phyloP scores from a whole-genome alignment of 2,888 invertebrate genomes.

The Apotomis betuletana region DNA sequence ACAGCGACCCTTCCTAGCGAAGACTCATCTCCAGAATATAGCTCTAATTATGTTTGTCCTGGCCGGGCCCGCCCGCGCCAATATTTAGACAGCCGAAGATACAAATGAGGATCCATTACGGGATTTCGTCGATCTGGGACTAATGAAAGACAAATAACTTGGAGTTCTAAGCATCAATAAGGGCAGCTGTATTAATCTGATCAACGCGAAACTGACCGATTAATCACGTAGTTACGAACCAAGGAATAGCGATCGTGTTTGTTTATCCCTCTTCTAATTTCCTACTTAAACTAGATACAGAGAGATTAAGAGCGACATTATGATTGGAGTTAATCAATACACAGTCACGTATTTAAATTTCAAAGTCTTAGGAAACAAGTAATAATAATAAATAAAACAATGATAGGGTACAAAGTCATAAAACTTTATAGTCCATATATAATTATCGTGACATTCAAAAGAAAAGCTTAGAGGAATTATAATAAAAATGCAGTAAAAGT shows the following conservation, averaged over 20 bases:
- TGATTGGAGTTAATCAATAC: conserved; percentile 8
- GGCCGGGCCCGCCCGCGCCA: conserved; percentile 59
- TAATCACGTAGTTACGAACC: conserved; percentile 40
- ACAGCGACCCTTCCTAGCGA: conserved; percentile 35
- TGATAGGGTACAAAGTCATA: conserved; percentile 48
- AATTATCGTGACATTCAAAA: conserved; percentile 57
- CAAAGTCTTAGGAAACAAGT: conserved; percentile 16
- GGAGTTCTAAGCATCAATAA: conserved; percentile 72
- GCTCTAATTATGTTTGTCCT: conserved; percentile 72
- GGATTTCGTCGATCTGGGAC: conserved; percentile 74
- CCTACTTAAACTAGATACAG: not conserved
- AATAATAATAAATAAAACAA: conserved; percentile 44
- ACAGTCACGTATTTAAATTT: not conserved
- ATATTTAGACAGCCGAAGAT: conserved; percentile 75
- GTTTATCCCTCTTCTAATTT: conserved; percentile 24
- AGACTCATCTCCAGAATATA: conserved; percentile 56
- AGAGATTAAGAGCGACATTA: not conserved
- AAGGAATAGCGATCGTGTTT: conserved; percentile 30
- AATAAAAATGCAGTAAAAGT: conserved; percentile 64
- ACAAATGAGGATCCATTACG: conserved; percentile 78
- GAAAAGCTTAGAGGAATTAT: conserved; percentile 53
- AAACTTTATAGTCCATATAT: conserved; percentile 57
- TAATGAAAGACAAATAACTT: conserved; percentile 78
- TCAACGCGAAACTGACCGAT: conserved; percentile 52
- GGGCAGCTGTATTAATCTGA: conserved; percentile 68